A percentile compares a stretch with the other conserved stretches of the same genome.
These are phyloP conservation scores for Tachina fera DNA, from an alignment of 2,888 invertebrate species.

Conservation along the genomic window DNA sequence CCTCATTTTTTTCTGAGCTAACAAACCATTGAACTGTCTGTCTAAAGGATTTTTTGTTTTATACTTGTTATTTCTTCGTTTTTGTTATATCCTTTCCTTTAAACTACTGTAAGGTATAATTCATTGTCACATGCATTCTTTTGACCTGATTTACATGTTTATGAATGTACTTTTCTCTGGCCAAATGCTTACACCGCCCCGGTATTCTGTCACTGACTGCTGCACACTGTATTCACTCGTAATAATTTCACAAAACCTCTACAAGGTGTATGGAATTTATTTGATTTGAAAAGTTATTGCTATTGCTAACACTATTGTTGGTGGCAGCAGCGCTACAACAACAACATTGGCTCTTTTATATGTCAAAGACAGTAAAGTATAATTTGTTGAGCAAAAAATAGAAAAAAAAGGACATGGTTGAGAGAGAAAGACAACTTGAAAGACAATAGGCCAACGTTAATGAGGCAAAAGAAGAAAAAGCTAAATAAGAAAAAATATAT, in stretches of 20 bases:
- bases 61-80: slow-evolving; percentile 27
- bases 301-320: slow-evolving; percentile 35
- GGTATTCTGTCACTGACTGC: not conserved
- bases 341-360: slow-evolving; percentile 24
- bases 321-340: not conserved
- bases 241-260: slow-evolving; percentile 20
- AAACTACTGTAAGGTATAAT: slow-evolving; percentile 74
- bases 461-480: slow-evolving; percentile 62
- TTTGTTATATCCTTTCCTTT: slow-evolving; percentile 42
- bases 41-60: slow-evolving; percentile 66
- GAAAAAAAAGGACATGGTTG: slow-evolving; percentile 54
- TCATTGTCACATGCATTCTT: slow-evolving; percentile 82
- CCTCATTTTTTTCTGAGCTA: slow-evolving; percentile 5
- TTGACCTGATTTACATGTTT: slow-evolving; percentile 82
- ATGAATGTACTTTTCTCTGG: slow-evolving; percentile 68
- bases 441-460: slow-evolving; percentile 71
- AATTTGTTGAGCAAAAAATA: slow-evolving; percentile 28
- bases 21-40: slow-evolving; percentile 64
- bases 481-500: not conserved
- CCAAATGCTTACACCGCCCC: not conserved
- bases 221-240: not conserved
- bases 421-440: slow-evolving; percentile 31
- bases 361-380: slow-evolving; percentile 61
- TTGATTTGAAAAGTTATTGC: slow-evolving; percentile 47
- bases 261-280: slow-evolving; percentile 37